Percentiles rank a stretch among this genome's conserved stretches.
These are phyloP conservation scores for Drosophila paucipuncta DNA, from an alignment of 2,888 invertebrate genomes.

Conservation along the genomic window DNA sequence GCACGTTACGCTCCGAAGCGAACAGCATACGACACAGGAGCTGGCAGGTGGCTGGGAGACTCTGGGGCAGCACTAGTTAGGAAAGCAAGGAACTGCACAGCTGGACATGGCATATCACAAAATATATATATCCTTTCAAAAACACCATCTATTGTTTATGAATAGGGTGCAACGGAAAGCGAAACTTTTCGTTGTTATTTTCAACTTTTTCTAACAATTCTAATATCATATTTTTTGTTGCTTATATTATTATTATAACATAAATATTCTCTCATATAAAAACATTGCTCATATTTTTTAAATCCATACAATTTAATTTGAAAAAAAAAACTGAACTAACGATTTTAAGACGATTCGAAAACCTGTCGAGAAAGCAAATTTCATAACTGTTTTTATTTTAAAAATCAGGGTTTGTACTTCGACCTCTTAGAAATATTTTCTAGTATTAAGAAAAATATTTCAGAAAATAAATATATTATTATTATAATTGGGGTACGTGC, in stretches of 20 bases:
- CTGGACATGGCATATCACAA: slow-evolving; percentile 77
- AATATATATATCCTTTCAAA: slow-evolving; percentile 61
- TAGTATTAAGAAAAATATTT: neutral
- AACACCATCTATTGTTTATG: slow-evolving; percentile 60
- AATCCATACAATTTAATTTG: neutral
- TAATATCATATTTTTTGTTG: neutral
- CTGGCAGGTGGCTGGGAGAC: neutral
- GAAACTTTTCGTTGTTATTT: slow-evolving; percentile 73
- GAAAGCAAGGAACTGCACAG: slow-evolving; percentile 35
- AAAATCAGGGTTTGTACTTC: neutral
- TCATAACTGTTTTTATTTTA: neutral
- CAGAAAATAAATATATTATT: too few species aligned
- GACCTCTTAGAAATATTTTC: neutral
- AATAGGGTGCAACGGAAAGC: slow-evolving; percentile 49
- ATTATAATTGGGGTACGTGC: too few species aligned
- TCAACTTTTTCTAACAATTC: slow-evolving; percentile 34
- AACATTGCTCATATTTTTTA: neutral
- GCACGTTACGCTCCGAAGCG: slow-evolving; percentile 66
- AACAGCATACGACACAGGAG: slow-evolving; percentile 5
- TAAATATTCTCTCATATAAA: neutral
- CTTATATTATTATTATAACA: neutral
- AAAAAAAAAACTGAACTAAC: neutral
- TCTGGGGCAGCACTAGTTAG: neutral
- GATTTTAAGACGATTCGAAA: neutral
- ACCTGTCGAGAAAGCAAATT: too few species aligned